Percentiles rank a stretch among this genome's conserved stretches.
Evolutionary conservation across 2,797 vertebrate species (phyloP).

Genomic region (Cyprinella venusta): DNA sequence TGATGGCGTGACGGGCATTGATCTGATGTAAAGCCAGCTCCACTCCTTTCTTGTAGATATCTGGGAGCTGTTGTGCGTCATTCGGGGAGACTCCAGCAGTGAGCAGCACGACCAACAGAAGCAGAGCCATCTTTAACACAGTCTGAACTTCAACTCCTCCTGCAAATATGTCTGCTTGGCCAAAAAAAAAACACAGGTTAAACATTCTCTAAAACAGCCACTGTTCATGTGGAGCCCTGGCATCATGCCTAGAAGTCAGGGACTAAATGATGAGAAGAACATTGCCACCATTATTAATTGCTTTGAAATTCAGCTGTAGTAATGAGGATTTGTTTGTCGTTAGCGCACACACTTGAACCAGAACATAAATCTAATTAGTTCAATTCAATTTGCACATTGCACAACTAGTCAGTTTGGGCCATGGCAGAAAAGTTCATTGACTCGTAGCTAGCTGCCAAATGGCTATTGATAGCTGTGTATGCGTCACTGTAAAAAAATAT

Average conservation of each 20-base stretch:
- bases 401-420: not conserved
- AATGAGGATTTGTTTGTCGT: not conserved
- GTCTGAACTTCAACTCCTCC: slow-evolving; percentile 10
- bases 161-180: slow-evolving; percentile 4
- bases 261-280: not conserved
- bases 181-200: slow-evolving; percentile 5
- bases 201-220: slow-evolving; percentile 11
- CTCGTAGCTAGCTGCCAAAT: not conserved
- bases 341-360: not conserved
- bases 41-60: slow-evolving; percentile 68
- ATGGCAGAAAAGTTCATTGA: not conserved
- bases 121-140: slow-evolving; percentile 69
- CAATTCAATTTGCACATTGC: not conserved
- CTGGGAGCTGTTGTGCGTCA: slow-evolving; percentile 65
- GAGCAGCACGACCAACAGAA: slow-evolving; percentile 64
- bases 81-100: slow-evolving; percentile 60
- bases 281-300: not conserved
- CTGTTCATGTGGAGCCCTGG: not conserved
- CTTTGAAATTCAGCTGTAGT: not conserved
- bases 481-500: too few species aligned
- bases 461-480: too few species aligned
- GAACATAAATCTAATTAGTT: not conserved
- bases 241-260: not conserved
- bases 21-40: slow-evolving; percentile 69
- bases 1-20: slow-evolving; percentile 50